These are phyloP conservation scores for Threskiornis aethiopicus DNA, from an alignment of 2,797 vertebrate species.

Conservation along the genomic window DNA sequence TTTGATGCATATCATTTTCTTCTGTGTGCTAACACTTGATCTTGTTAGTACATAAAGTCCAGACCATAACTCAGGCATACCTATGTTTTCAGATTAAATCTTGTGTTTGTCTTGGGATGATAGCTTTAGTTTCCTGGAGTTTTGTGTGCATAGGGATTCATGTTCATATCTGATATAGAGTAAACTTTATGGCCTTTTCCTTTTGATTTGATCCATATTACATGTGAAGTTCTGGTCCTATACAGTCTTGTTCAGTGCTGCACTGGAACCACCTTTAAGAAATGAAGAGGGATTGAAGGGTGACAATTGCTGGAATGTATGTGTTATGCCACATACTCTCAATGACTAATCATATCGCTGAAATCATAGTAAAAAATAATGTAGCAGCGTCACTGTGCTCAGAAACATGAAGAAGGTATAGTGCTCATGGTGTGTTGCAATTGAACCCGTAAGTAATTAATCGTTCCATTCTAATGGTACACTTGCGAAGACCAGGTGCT, in stretches of 20 bases:
- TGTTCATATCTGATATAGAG: neutral
- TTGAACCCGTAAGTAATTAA: neutral
- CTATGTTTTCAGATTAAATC: neutral
- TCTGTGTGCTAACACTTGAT: neutral
- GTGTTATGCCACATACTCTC: neutral
- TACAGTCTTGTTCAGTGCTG: neutral
- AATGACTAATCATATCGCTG: neutral
- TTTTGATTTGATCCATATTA: neutral
- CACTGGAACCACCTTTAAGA: neutral
- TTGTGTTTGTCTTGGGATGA: neutral
- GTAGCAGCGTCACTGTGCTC: neutral
- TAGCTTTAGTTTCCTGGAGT: neutral
- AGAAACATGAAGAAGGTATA: neutral
- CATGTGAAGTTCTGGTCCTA: neutral
- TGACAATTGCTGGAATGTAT: neutral
- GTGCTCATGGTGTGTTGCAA: neutral
- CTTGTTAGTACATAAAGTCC: neutral
- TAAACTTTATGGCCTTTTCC: neutral
- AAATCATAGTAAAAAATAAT: neutral
- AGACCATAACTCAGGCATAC: neutral
- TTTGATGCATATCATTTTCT: neutral
- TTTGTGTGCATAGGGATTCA: neutral
- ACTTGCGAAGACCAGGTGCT: neutral
- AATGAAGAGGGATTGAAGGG: neutral
- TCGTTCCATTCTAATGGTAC: neutral